Conservation (phyloP, 2,888 invertebrate genomes). For the Thelaira solivaga region DNA sequence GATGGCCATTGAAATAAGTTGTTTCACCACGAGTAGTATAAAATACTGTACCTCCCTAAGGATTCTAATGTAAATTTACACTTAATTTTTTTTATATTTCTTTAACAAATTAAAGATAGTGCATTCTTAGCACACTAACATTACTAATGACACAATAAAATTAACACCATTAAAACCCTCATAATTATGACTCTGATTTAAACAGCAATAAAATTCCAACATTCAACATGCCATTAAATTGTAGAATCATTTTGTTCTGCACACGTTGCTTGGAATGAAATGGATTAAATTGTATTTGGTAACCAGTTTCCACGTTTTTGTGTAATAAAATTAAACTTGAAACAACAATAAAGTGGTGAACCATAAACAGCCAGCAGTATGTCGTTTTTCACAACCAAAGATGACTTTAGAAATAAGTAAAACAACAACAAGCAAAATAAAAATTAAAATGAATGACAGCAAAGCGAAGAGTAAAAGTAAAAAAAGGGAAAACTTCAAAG, state of each 20-base stretch:
- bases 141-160: not conserved
- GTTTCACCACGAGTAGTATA: too few relatives aligned
- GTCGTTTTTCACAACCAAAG: slow-evolving; percentile 18
- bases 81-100: not conserved
- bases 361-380: slow-evolving; percentile 35
- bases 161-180: slow-evolving; percentile 4
- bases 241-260: not conserved
- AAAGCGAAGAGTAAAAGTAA: not conserved
- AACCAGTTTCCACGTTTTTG: slow-evolving; percentile 8
- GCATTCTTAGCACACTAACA: not conserved
- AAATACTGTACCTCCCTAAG: too few relatives aligned
- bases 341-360: slow-evolving; percentile 50
- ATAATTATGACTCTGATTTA: slow-evolving; percentile 28
- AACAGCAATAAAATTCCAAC: slow-evolving; percentile 21
- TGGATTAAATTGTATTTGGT: too few relatives aligned
- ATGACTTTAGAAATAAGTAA: not conserved
- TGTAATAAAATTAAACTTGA: slow-evolving; percentile 44
- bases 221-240: not conserved
- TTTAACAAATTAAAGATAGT: not conserved
- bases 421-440: not conserved
- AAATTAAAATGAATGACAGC: not conserved
- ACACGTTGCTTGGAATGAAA: not conserved
- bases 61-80: not conserved
- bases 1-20: too few relatives aligned
- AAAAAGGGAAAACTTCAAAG: not conserved